These are phyloP conservation scores for Prenolepis imparis DNA, from an alignment of 2,888 invertebrate genomes.

Conservation along the genomic window DNA sequence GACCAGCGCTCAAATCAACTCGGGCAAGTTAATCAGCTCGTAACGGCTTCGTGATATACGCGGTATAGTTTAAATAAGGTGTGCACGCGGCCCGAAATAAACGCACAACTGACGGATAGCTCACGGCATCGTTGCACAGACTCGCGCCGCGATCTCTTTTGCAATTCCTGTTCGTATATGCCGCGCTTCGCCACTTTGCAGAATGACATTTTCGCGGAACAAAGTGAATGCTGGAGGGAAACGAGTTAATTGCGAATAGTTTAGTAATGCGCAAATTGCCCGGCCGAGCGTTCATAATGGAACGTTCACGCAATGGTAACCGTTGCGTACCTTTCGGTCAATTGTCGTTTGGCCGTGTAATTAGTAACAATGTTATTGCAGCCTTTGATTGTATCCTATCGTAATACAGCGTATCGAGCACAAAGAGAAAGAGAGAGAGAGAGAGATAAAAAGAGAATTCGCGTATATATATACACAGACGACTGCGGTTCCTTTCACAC, in stretches of 20 bases:
- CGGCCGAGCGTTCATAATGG: conserved; percentile 59
- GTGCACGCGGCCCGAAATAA: conserved; percentile 17
- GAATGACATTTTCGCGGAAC: conserved; percentile 56
- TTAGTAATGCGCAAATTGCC: conserved; percentile 57
- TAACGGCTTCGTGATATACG: conserved; percentile 46
- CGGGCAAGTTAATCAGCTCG: conserved; percentile 53
- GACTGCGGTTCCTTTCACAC: background rate
- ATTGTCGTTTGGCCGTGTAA: conserved; percentile 60
- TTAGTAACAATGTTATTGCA: conserved; percentile 54
- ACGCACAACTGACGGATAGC: conserved; percentile 42
- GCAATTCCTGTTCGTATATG: conserved; percentile 21
- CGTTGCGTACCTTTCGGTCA: conserved; percentile 53
- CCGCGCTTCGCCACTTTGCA: background rate
- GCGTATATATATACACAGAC: too few species aligned
- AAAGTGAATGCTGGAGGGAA: conserved; percentile 54
- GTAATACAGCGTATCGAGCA: conserved; percentile 21
- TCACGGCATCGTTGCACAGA: background rate
- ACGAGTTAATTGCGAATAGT: conserved; percentile 63
- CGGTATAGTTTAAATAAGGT: conserved; percentile 50
- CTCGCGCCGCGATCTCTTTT: conserved; percentile 39
- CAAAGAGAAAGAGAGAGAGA: background rate
- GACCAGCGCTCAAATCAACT: conserved; percentile 50
- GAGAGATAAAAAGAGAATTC: background rate
- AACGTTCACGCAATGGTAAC: conserved; percentile 51
- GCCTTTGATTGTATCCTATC: conserved; percentile 43